These are phyloP conservation scores for Dendroctonus ponderosae DNA, from an alignment of 1,140 invertebrate species.

Conservation along the genomic window DNA sequence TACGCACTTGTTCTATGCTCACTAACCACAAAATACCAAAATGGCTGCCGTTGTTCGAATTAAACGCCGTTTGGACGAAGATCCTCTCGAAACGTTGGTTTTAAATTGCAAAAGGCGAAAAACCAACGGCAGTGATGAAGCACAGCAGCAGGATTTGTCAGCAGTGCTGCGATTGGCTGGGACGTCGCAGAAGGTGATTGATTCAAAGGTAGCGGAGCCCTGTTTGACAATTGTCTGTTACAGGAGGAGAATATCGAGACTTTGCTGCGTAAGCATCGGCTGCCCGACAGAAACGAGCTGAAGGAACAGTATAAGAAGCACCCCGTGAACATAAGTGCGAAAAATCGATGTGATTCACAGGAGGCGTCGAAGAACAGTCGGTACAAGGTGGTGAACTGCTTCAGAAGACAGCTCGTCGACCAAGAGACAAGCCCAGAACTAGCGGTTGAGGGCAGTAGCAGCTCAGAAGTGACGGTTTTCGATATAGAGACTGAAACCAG, in stretches of 20 bases:
- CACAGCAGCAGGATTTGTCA: slow-evolving; percentile 28
- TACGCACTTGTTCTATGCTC: too few species aligned
- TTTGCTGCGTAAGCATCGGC: slow-evolving; percentile 47
- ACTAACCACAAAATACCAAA: background rate
- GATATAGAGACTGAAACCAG: slow-evolving; percentile 48
- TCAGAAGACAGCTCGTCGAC: slow-evolving; percentile 33
- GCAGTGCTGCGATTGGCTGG: slow-evolving; percentile 59
- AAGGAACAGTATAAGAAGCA: slow-evolving; percentile 51
- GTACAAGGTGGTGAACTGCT: slow-evolving; percentile 55
- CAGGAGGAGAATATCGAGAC: slow-evolving; percentile 51
- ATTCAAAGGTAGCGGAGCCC: background rate
- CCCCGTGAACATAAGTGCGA: slow-evolving; percentile 51
- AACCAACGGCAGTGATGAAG: slow-evolving; percentile 40
- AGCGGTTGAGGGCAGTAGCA: slow-evolving; percentile 7
- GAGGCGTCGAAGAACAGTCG: slow-evolving; percentile 50
- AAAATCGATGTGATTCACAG: slow-evolving; percentile 52
- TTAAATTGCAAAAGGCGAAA: slow-evolving; percentile 58
- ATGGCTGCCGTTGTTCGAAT: slow-evolving; percentile 60
- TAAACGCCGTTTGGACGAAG: slow-evolving; percentile 57
- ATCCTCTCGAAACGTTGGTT: slow-evolving; percentile 56
- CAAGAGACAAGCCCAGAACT: slow-evolving; percentile 24
- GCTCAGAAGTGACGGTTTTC: slow-evolving; percentile 46
- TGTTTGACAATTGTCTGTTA: slow-evolving; percentile 14
- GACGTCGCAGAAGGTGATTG: slow-evolving; percentile 53
- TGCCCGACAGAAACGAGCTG: slow-evolving; percentile 40